Base-by-base conservation (phyloP, 2,113 vertebrate species). In the Hemicordylus capensis region DNA sequence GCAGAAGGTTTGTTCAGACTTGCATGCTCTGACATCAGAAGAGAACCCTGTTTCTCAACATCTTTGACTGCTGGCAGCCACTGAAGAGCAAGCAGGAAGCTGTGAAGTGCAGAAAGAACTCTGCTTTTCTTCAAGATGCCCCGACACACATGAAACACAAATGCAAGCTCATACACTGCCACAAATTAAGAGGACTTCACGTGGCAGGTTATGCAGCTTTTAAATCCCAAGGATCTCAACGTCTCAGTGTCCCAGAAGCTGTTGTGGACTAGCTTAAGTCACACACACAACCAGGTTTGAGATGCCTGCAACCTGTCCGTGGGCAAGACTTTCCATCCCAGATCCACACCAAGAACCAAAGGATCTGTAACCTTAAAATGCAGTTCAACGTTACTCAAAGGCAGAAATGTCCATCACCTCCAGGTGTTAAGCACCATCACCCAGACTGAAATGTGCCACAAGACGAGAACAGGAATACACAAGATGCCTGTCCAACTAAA, bases 1-100 rank as follows among this genome's bases (percentile, higher is more conserved):
- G 42, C 34, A 34, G 83, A 31, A 80, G 56, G 42, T 80, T 34
- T 80, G 84, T 64, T 86, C 67, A 74, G 77, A 74, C 84, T 80
- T 74, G 84, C 58, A 51, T 2, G n/a, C 22, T 48, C 67, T 78
- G 44, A 63, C 67, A 63, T 80, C 76, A 80, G 42, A 64, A 73
- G 19, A 34, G 58, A 75, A 80, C 34, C 22, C 42, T 39, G 26
- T n/a, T n/a, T 80, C n/a, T 74, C 42, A 42, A 64, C 14, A 74
- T 14, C 44, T 42, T 51, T 39, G 14, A 70, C 31, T 48, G 31
- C 15, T 37, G 67, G 34, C 56, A 73, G 42, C 56, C 31, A 64
- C 11, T n/a, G 56, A 80, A 85, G 64, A 51, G 4, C 37, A 22
- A 42, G 44, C 6, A 42, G 28, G 51, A 17, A 34, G 31, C 67